Evolutionary conservation across 2,888 invertebrate genomes (phyloP), one percentile per base, ranked within the genome.

Genomic region (Drosophila crucigera): DNA sequence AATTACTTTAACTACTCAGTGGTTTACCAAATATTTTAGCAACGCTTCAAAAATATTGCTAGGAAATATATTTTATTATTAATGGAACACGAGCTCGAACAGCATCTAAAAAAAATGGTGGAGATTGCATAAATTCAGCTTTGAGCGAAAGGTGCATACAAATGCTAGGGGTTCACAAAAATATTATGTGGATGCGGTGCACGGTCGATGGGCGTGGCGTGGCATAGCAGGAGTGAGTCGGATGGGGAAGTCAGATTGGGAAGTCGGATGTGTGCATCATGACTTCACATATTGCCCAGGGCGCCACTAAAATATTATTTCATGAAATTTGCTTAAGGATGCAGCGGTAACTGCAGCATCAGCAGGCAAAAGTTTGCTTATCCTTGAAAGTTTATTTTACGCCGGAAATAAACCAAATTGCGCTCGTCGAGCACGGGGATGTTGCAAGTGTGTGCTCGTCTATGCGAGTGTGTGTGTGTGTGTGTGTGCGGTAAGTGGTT

Each of bases 331-430:
- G 84, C 87, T 88, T 87, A 84, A 89, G 87, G 89, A 84, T 84
- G 89, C 79, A 77, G 75, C 82, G 53, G 55, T 37, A 66, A 64
- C 62, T 53, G 60, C 75, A 68, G 49, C 61, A 47, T 69, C 73
- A 56, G 33, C 54, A 62, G 71, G 77, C 83, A 84, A 87, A 88
- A 89, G 83, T 88, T 88, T 88, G 82, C 83, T 87, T 89, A 88
- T 87, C 89, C 88, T 89, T 87, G 83, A 87, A 84, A 87, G 89
- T 88, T 88, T 87, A 89, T 88, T 88, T 88, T 89, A 68, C 83
- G 79, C 87, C 87, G 89, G 89, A 88, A 88, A 88, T 88, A 87
- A 89, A 89, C 82, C 89, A 88, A 89, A 89, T 88, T 87, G 87
- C 83, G 75, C 83, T 83, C 70, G 73, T 63, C 67, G 64, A 30